Evolutionary conservation across 2,113 vertebrate genomes (phyloP).

Genomic region (Barbus barbus): DNA sequence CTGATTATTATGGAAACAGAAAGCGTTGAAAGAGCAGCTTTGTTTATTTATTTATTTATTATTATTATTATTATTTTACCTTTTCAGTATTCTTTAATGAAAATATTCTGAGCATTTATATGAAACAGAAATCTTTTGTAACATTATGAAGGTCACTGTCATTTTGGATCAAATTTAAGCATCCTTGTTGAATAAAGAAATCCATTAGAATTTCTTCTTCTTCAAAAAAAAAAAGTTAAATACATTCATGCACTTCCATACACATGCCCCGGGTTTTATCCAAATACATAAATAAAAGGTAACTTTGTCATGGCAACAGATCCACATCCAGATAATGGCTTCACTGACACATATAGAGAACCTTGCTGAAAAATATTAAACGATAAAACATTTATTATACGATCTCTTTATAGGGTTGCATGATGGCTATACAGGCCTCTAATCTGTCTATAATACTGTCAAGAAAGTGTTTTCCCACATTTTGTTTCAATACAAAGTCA

Average conservation of each 20-base stretch:
- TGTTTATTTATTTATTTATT: too few species aligned
- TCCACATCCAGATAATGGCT: neutral
- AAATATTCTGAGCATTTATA: neutral
- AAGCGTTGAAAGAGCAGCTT: too few species aligned
- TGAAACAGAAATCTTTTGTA: neutral
- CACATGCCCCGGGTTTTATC: neutral
- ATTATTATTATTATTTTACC: too few species aligned
- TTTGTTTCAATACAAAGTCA: slow-evolving; percentile 17
- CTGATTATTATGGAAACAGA: too few species aligned
- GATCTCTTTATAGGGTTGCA: neutral
- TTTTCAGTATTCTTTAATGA: neutral
- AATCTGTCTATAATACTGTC: neutral
- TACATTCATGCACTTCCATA: neutral
- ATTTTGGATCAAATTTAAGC: neutral
- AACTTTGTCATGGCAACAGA: neutral
- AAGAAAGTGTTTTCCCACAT: neutral
- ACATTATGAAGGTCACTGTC: neutral
- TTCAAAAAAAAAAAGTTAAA: neutral
- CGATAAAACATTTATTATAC: neutral
- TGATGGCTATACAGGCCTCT: neutral
- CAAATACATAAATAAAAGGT: neutral
- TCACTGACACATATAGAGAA: neutral
- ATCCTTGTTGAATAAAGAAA: neutral
- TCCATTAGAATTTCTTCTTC: neutral
- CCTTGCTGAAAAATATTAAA: neutral